Percentiles rank a stretch among this genome's conserved stretches.
These are phyloP conservation scores for Rhabdornis inornatus DNA, from an alignment of 2,113 vertebrate genomes.

Conservation along the genomic window DNA sequence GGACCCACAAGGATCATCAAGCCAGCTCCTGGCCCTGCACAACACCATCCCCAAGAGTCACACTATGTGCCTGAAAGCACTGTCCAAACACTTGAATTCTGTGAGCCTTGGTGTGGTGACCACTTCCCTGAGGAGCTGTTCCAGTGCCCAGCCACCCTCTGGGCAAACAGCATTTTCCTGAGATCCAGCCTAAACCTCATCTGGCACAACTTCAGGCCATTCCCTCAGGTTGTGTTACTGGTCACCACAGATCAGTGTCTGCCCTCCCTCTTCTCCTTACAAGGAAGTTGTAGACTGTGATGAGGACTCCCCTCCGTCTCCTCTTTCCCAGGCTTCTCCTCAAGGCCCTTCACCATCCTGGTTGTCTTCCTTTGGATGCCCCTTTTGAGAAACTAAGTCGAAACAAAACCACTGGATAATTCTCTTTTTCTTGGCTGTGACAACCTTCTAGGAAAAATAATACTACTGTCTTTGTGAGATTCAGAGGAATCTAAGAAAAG, in stretches of 20 bases:
- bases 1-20: neutral
- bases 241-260: neutral
- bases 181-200: neutral
- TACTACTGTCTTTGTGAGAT: neutral
- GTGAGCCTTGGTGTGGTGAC: neutral
- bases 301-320: neutral
- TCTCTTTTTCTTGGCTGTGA: neutral
- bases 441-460: neutral
- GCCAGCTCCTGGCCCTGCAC: neutral
- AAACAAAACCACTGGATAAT: neutral
- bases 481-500: neutral
- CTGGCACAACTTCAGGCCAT: neutral
- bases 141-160: neutral
- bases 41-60: no score
- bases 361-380: rapidly evolving
- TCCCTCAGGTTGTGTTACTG: neutral
- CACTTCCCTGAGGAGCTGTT: neutral
- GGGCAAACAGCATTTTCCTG: neutral
- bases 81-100: neutral
- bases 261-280: rapidly evolving
- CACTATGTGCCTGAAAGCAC: neutral
- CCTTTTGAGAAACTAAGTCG: neutral
- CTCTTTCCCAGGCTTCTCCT: neutral
- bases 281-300: neutral
- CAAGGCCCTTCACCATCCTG: neutral